Evolutionary conservation across 2,113 vertebrate species (phyloP).

Genomic region (Fukomys damarensis): DNA sequence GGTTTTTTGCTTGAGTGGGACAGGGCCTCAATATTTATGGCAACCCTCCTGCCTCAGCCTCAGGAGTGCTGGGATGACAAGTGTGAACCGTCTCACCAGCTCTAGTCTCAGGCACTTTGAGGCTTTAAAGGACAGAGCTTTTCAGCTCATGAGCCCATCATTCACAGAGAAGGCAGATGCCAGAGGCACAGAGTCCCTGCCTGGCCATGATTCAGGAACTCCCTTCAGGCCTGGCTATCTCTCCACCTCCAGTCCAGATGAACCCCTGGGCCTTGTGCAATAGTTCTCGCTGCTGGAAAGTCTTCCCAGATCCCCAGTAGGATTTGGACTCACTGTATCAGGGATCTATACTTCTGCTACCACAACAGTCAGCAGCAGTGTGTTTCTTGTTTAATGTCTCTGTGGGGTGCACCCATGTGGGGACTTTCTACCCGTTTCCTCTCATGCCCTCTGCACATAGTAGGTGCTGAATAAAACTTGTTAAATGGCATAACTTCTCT

Average conservation of each 20-base stretch:
- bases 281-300: background rate
- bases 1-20: background rate
- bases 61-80: background rate
- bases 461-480: background rate
- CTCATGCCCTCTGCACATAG: background rate
- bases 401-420: too few species aligned
- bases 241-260: background rate
- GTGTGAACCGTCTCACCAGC: background rate
- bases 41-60: background rate
- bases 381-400: background rate
- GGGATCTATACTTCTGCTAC: background rate
- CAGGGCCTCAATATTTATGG: background rate
- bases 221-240: background rate
- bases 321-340: background rate
- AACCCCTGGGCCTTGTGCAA: background rate
- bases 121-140: background rate
- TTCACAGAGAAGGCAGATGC: background rate
- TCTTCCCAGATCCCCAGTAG: background rate
- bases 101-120: background rate
- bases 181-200: background rate
- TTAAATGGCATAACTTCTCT: background rate
- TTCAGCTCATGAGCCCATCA: background rate
- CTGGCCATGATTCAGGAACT: fast-evolving
- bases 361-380: background rate
- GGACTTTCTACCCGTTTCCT: background rate